Percentiles rank a stretch among this genome's conserved stretches.
phyloP scores from a whole-genome alignment of 1,140 invertebrate genomes.

The Steinernema khuongi region DNA sequence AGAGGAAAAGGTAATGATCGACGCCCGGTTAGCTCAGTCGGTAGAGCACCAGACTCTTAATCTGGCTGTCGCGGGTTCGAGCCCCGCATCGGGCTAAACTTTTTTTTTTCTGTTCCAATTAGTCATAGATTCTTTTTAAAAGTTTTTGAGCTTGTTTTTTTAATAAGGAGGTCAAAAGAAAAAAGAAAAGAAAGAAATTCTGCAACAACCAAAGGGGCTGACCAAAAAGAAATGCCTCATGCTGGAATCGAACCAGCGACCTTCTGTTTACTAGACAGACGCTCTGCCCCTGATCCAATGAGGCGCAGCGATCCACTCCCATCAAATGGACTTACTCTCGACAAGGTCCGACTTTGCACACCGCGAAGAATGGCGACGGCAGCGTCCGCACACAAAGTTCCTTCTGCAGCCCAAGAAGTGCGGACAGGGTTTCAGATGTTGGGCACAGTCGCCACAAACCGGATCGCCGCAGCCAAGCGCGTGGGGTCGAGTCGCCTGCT shows the following conservation, averaged over 20 bases:
- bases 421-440: neutral
- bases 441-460: neutral
- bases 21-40: constrained; percentile 35
- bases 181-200: too few relatives aligned
- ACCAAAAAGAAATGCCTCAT: constrained; percentile 46
- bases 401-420: neutral
- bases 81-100: constrained; percentile 30
- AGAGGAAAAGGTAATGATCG: too few relatives aligned
- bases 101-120: too few relatives aligned
- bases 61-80: constrained; percentile 37
- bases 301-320: constrained; percentile 31
- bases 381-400: neutral
- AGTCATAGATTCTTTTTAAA: too few relatives aligned
- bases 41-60: constrained; percentile 40
- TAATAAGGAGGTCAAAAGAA: too few relatives aligned
- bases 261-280: constrained; percentile 51
- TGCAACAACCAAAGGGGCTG: too few relatives aligned
- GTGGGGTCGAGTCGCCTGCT: neutral
- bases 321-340: constrained; percentile 7
- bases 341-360: neutral
- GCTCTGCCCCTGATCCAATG: constrained; percentile 48
- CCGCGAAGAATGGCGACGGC: neutral
- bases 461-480: neutral
- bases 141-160: too few relatives aligned
- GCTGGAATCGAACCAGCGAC: constrained; percentile 51